Base-by-base conservation (phyloP, 2,888 invertebrate genomes). In the Odontomyia ornata region DNA sequence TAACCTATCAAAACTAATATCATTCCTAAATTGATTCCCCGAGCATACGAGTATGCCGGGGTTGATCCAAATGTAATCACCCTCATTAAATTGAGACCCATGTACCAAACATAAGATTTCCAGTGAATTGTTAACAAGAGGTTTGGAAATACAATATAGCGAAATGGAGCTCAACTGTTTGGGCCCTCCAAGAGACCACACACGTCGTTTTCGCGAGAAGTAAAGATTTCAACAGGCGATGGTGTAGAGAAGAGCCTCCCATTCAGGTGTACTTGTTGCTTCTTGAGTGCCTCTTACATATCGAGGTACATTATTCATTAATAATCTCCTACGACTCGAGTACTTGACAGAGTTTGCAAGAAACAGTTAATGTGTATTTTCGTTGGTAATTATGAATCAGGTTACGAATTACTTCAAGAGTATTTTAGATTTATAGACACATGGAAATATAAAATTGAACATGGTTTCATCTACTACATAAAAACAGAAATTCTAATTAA, bases 141-240 rank as follows among this genome's bases (percentile, higher is more conserved):
- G 25, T 60, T 25, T 25, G 25, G 5, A 60, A 25, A 25, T 23
- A 60, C 15, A n/a, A 5, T 13, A 18, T 11, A 60, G 60, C 25
- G 60, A 27, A n/a, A 52, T 36, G 65, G 21, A 30, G 43, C 23
- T 60, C 43, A 36, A 28, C 23, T 18, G 62, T 15, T 60, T 11
- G 36, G 62, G 30, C 7, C 75, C 13, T 23, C 64, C 18, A 64
- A 27, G 7, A 46, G 75, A 75, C 75, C 75, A 75, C 75, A 75
- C 75, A 75, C 64, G 65, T 46, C 64, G 62, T 64, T 47, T 27
- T 27, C 15, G 46, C 27, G 27, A 36, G 75, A 60, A 75, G 46
- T 28, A 75, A 43, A 36, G 72, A 72, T 72, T 52, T 56, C 67
- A 7, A n/a, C 65, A 30, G 25, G 13, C 23, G 15, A 13, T 36